Evolutionary conservation across 2,797 vertebrate genomes (phyloP), one percentile per base, ranked within the genome.

Genomic region (Onychomys torridus): DNA sequence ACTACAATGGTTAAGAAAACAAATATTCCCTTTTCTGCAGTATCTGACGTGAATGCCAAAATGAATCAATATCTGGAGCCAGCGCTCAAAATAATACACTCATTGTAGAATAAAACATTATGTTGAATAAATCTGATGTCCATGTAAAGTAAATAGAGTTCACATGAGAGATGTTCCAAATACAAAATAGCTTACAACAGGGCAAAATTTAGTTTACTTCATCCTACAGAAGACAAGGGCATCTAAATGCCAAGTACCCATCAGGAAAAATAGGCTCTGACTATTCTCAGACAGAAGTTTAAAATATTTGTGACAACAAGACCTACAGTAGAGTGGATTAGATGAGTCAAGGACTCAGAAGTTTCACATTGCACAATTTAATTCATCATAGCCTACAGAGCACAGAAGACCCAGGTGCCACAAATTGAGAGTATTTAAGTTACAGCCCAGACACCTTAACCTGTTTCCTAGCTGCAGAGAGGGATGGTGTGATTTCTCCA

Each of bases 111-210:
- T 59, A 32, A 83, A 73, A 59, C 19, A 49, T 12, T 49, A 67
- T 21, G 37, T 85, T 67, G 49, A 91, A 34, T 37, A 46, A 27
- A 19, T 59, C 88, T 84, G 8, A 67, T 57, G 77, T 75, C 46
- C 6, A 5, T 67, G 65, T 92, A 91, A 75, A 88, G 43, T 34
- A 89, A 78, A 92, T 65, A 71, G 11, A 59, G 43, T 81, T 86
- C 52, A 59, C 14, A 75, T 65, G 52, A 34, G 43, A 77, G 78
- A 43, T 17, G 27, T 89, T 4, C 37, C n/a, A 61, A 85, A 76
- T 61, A 90, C n/a, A 49, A 96, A 82, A 89, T 67, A 34, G 55
- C 21, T 81, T 69, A 93, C 12, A 9, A 81, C 95, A 93, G 77
- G 0, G 0, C 3, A 12, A 86, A 37, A 29, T 93, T 67, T 86